These are phyloP conservation scores for Leistus spinibarbis DNA, from an alignment of 2,888 invertebrate species.

Conservation along the genomic window DNA sequence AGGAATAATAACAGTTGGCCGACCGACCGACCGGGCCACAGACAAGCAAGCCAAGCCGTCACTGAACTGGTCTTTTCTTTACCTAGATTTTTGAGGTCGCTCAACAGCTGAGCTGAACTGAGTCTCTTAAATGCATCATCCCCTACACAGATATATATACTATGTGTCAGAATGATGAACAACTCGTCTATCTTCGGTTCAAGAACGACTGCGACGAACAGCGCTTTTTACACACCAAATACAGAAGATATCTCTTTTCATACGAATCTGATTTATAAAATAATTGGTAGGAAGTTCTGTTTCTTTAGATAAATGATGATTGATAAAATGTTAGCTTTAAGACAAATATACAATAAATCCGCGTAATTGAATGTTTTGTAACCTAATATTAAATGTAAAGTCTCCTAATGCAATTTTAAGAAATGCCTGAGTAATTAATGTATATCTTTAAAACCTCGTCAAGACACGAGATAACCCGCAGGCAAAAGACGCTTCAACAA, in stretches of 20 bases:
- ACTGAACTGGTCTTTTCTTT: not conserved
- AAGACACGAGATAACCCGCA: slow-evolving; percentile 5
- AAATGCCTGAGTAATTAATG: not conserved
- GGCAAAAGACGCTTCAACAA: slow-evolving; percentile 6
- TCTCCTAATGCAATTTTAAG: not conserved
- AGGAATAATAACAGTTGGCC: not conserved
- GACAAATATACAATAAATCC: too few relatives aligned
- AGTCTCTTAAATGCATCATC: not conserved
- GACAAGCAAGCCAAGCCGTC: not conserved
- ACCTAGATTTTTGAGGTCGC: not conserved
- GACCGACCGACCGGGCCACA: not conserved
- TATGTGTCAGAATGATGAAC: not conserved
- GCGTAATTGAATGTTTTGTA: not conserved
- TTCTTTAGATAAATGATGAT: too few relatives aligned
- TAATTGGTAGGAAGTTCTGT: too few relatives aligned
- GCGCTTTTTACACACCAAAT: too few relatives aligned
- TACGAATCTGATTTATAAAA: too few relatives aligned
- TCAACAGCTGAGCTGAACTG: not conserved
- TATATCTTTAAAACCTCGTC: slow-evolving; percentile 1
- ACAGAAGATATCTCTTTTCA: too few relatives aligned
- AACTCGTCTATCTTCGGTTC: not conserved
- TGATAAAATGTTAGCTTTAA: too few relatives aligned
- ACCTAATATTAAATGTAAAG: not conserved
- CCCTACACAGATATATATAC: not conserved
- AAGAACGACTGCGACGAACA: too few relatives aligned